Base-by-base conservation (phyloP, 2,888 invertebrate genomes). In the Flexamia atlantica region DNA sequence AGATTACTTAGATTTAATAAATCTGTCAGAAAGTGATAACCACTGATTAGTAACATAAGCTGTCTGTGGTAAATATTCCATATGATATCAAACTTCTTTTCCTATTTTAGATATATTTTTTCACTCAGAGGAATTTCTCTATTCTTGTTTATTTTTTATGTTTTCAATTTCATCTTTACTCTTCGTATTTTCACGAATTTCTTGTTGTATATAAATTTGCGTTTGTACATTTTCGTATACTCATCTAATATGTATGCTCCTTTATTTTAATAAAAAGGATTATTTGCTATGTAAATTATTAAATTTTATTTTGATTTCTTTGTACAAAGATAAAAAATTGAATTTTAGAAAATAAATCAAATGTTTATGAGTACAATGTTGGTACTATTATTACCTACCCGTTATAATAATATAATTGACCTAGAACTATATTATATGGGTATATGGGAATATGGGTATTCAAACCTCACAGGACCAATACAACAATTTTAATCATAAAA, bases 301-400 rank as follows among this genome's bases (percentile, higher is more conserved):
- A 70, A 82, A 70, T 82, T 81, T 82, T 82, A 82, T 82, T 82
- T 83, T 83, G 53, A 57, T 83, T 74, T 57, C 57, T 23, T 20
- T 74, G 74, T 83, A 74, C 53, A 74, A 83, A 74, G 53, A 50
- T n/a, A 82, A 28, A 46, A 50, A 50, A 72, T 25, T 72, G 36
- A 74, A 83, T 74, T 83, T 83, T 74, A 57, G 74, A 57, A 74
- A 74, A 74, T 72, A 74, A 83, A 83, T 83, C 53, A 57, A 74
- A 74, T 74, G 82, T 83, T 83, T 83, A 83, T 83, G 40, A 74
- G 72, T 83, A 74, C 25, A 42, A 7, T 81, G 81, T 60, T n/a
- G n/a, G n/a, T n/a, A n/a, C n/a, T n/a, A n/a, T n/a, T n/a, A n/a
- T n/a, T n/a, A n/a, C n/a, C n/a, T n/a, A n/a, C n/a, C n/a, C n/a